Conservation (phyloP, 2,888 invertebrate genomes). For the Philonicus albiceps region DNA sequence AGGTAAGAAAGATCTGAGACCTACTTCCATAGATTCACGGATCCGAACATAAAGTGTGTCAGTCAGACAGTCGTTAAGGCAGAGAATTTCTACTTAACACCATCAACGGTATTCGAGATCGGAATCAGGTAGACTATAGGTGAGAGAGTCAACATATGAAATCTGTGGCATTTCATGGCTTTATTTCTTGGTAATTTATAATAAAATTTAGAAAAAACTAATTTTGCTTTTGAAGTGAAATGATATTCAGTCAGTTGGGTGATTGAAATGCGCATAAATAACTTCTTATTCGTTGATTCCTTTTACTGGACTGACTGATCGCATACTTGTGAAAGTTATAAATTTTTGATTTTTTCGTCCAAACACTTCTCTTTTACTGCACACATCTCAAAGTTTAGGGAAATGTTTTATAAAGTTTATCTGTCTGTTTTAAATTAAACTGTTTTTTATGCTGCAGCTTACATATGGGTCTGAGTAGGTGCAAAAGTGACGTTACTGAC, state of each 20-base stretch:
- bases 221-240: neutral
- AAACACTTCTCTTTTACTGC: neutral
- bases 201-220: neutral
- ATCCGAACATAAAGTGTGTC: conserved; percentile 53
- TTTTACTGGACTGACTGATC: neutral
- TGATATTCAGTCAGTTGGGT: neutral
- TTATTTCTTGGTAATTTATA: neutral
- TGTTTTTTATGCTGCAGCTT: neutral
- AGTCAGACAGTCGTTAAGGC: conserved; percentile 51
- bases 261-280: neutral
- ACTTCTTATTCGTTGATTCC: neutral
- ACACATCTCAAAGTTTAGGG: neutral
- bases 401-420: neutral
- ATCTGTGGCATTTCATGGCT: conserved; percentile 16
- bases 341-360: neutral
- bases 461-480: neutral
- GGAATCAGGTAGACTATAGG: conserved; percentile 26
- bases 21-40: conserved; percentile 53
- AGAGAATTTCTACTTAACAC: conserved; percentile 40
- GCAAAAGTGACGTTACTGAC: neutral
- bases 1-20: conserved; percentile 49
- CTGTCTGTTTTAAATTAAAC: neutral
- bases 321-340: neutral
- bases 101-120: conserved; percentile 23
- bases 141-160: conserved; percentile 26